These are phyloP conservation scores for Caenorhabditis imperialis DNA, from an alignment of 2,888 invertebrate genomes.

Conservation along the genomic window DNA sequence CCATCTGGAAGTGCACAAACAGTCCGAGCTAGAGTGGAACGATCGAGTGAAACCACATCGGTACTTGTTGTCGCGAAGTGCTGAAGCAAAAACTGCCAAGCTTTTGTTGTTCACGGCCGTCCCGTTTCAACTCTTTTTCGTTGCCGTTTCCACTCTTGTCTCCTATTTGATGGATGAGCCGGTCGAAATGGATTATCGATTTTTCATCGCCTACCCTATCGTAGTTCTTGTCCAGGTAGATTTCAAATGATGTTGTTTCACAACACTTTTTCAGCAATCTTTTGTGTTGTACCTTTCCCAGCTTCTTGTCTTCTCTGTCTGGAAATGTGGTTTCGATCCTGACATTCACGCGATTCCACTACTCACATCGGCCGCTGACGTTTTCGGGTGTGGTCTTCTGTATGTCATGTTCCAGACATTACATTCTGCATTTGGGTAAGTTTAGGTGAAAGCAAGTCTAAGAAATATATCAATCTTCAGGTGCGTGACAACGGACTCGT, in stretches of 20 bases:
- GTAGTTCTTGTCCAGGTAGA: conserved; percentile 29
- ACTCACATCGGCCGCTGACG: conserved; percentile 58
- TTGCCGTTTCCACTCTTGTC: conserved; percentile 20
- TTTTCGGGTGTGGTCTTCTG: conserved; percentile 57
- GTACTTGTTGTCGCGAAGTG: conserved; percentile 20
- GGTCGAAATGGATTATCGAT: conserved; percentile 10
- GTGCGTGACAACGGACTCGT: not conserved
- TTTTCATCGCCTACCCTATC: conserved; percentile 33
- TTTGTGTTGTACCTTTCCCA: conserved; percentile 56
- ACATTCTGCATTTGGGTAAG: conserved; percentile 16
- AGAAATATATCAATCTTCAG: not conserved
- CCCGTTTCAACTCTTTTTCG: conserved; percentile 54
- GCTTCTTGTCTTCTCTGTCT: conserved; percentile 49
- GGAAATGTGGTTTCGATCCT: conserved; percentile 54
- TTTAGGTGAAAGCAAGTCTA: conserved; percentile 1
- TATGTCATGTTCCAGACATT: conserved; percentile 34
- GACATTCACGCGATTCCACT: conserved; percentile 64
- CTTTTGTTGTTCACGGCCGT: conserved; percentile 44
- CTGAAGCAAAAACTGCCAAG: conserved; percentile 37
- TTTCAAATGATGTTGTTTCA: not conserved
- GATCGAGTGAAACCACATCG: conserved; percentile 34
- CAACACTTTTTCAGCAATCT: conserved; percentile 30
- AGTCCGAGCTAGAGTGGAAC: conserved; percentile 34
- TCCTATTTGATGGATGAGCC: conserved; percentile 24
- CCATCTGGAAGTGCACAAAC: conserved; percentile 43